Conservation (phyloP, 2,888 invertebrate genomes). For the Beris chalybata region DNA sequence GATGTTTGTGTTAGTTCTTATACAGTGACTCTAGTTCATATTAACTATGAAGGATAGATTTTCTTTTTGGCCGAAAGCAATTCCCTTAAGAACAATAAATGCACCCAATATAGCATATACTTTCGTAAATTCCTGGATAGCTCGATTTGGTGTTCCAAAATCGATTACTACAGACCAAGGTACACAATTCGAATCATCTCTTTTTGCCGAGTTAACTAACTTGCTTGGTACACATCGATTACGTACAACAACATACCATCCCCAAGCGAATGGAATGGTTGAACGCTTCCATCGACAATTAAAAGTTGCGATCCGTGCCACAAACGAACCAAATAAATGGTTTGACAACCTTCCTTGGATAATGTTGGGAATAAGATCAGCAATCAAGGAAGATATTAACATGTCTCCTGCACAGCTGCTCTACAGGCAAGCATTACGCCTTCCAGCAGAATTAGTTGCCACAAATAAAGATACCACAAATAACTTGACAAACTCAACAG, state of each 20-base stretch:
- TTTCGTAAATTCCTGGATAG: not conserved
- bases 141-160: too few species aligned
- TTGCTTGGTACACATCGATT: conserved; percentile 23
- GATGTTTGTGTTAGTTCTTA: too few species aligned
- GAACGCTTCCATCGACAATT: conserved; percentile 4
- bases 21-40: too few species aligned
- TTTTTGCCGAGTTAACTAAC: too few species aligned
- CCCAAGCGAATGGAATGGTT: conserved; percentile 33
- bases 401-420: too few species aligned
- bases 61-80: not conserved
- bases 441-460: not conserved
- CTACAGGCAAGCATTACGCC: too few species aligned
- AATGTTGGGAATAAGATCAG: conserved; percentile 31
- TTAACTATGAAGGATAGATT: not conserved
- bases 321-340: not conserved
- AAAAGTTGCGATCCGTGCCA: conserved; percentile 8
- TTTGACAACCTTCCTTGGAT: conserved; percentile 18
- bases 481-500: not conserved
- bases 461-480: not conserved
- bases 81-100: not conserved
- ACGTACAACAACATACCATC: conserved; percentile 31
- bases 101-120: not conserved
- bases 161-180: conserved; percentile 35
- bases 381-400: not conserved
- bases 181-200: conserved; percentile 19